Evolutionary conservation across 2,888 invertebrate genomes (phyloP), one percentile per base, ranked within the genome.

Genomic region (Ypsolopha sequella): DNA sequence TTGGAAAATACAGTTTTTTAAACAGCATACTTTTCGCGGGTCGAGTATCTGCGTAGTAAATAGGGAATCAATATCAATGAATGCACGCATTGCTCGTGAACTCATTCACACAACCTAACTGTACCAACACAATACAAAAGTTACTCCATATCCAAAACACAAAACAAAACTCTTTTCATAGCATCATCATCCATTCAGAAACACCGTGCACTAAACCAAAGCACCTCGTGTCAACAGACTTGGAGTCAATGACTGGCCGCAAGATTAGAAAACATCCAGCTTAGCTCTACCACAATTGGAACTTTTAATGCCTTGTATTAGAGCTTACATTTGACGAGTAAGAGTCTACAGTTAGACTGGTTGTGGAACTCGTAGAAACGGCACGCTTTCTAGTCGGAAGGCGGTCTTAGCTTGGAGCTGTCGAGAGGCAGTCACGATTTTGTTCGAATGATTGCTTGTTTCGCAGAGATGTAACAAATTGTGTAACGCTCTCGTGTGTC

Each of bases 321-420:
- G 9, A 39, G 39, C 9, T 9, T 39, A 1, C 39, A 39, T 39
- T 39, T 39, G 9, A 39, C 2, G n/a, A 24, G 38, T 8, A 2
- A 43, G 43, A 4, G 8, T 9, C 14, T 43, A 7, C 11, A 43
- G 43, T 43, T 24, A 13, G 7, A 43, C 11, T 43, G 43, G 11
- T 43, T 4, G 43, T 14, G 24, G 24, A 24, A 24, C 24, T 24
- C 24, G 14, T 43, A n/a, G 43, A 43, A 14, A 33, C 24, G 46
- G 33, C 9, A 14, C 46, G 46, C 48, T 48, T 48, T 48, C 48
- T 48, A 48, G 14, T n/a, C 63, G 65, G 57, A 63, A 71, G 69
- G 73, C 75, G 73, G 73, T 50, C 64, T 75, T 73, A 78, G 68
- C 57, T 69, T 73, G 70, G 71, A 73, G 60, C 64, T 62, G 58